Conservation (phyloP, 2,113 vertebrate species). For the Daphoenositta chrysoptera region DNA sequence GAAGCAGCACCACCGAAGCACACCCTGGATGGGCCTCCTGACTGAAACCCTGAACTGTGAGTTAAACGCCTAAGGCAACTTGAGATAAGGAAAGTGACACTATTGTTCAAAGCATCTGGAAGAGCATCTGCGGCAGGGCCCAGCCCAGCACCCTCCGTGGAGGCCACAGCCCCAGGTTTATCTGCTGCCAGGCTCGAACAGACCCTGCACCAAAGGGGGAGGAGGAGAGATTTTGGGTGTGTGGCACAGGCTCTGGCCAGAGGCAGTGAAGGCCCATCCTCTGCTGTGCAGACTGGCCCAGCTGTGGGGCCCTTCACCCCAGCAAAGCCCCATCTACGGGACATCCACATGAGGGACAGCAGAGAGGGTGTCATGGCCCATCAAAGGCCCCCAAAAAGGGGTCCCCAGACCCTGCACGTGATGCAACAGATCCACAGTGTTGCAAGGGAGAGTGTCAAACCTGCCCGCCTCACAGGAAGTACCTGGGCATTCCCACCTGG, state of each 20-base stretch:
- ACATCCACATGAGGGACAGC: neutral
- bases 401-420: neutral
- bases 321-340: neutral
- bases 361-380: neutral
- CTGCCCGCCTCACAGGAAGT: neutral
- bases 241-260: neutral
- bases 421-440: neutral
- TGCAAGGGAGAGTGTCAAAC: neutral
- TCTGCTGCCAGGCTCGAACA: neutral
- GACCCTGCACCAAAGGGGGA: neutral
- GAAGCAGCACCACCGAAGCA: neutral
- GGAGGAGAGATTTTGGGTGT: neutral
- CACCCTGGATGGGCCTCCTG: neutral
- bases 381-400: too few relatives aligned
- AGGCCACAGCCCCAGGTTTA: neutral
- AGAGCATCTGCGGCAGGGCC: neutral
- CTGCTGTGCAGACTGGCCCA: neutral
- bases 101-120: neutral
- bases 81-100: neutral
- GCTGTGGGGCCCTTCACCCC: neutral
- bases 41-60: neutral
- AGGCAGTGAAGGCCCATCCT: neutral
- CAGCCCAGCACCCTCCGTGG: neutral
- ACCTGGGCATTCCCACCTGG: neutral
- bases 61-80: neutral